Conservation (phyloP, 1,140 invertebrate species). For the Piezodorus guildinii region DNA sequence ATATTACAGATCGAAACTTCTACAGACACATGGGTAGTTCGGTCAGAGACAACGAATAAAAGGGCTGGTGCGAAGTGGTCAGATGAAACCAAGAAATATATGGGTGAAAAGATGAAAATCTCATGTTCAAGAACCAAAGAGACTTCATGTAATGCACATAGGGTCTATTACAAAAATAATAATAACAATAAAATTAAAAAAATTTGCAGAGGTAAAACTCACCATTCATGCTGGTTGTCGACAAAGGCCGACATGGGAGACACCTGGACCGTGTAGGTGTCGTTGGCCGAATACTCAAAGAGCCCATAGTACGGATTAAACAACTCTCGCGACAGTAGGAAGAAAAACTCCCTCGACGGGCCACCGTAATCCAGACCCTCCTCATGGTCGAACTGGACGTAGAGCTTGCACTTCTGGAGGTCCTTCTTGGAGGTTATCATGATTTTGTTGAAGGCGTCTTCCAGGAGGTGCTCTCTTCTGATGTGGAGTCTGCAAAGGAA, state of each 20-base stretch:
- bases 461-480: constrained; percentile 79
- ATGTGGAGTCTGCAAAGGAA: constrained; percentile 64
- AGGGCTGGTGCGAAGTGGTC: no score
- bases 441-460: constrained; percentile 92
- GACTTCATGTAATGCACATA: no score
- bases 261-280: constrained; percentile 95
- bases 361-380: constrained; percentile 96
- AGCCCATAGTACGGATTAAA: constrained; percentile 98
- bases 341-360: constrained; percentile 93
- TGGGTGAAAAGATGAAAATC: no score
- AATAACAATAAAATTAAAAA: no score
- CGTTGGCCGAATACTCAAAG: constrained; percentile 96
- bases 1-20: no score
- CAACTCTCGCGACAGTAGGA: constrained; percentile 84
- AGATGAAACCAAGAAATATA: no score
- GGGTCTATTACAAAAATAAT: no score
- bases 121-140: no score
- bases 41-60: no score
- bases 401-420: constrained; percentile 86
- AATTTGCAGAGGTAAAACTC: no score
- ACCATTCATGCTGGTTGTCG: constrained; percentile 96
- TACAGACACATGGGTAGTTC: no score
- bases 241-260: constrained; percentile 95
- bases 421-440: constrained; percentile 94
- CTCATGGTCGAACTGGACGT: constrained; percentile 90